Conservation (phyloP, 2,113 vertebrate genomes). For the Eolophus roseicapilla region DNA sequence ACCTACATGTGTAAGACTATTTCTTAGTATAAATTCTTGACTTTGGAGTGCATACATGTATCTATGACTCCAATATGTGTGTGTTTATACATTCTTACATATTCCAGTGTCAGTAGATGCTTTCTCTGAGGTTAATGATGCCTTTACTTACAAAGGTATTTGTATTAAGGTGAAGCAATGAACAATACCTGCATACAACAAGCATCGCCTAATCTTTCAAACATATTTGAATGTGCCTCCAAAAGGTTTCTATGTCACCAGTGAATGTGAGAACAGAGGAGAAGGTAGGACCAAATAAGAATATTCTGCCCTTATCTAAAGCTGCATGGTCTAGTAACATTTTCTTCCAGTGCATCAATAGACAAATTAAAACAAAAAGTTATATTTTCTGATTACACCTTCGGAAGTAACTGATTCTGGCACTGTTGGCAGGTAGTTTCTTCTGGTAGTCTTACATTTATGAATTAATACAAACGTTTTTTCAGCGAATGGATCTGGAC, state of each 20-base stretch:
- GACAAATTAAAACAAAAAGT: neutral
- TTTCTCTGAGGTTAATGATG: neutral
- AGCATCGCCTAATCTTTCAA: neutral
- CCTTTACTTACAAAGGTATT: neutral
- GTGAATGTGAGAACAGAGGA: neutral
- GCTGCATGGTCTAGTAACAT: neutral
- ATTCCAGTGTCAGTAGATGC: neutral
- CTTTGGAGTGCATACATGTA: neutral
- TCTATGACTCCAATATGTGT: neutral
- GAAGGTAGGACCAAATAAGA: neutral
- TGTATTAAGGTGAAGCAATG: neutral
- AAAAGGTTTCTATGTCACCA: neutral
- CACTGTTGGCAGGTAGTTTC: neutral
- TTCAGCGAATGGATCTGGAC: neutral
- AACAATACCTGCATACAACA: neutral
- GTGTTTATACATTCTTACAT: neutral
- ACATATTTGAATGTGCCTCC: neutral
- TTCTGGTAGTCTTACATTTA: neutral
- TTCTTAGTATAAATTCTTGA: neutral
- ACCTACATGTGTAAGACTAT: neutral
- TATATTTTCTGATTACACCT: neutral
- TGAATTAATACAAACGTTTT: neutral
- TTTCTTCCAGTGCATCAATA: neutral
- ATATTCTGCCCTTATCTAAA: neutral
- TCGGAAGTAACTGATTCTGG: neutral